Percentiles rank a stretch among this genome's conserved stretches.
Evolutionary conservation across 2,113 vertebrate species (phyloP).

Genomic region (Ginglymostoma cirratum): DNA sequence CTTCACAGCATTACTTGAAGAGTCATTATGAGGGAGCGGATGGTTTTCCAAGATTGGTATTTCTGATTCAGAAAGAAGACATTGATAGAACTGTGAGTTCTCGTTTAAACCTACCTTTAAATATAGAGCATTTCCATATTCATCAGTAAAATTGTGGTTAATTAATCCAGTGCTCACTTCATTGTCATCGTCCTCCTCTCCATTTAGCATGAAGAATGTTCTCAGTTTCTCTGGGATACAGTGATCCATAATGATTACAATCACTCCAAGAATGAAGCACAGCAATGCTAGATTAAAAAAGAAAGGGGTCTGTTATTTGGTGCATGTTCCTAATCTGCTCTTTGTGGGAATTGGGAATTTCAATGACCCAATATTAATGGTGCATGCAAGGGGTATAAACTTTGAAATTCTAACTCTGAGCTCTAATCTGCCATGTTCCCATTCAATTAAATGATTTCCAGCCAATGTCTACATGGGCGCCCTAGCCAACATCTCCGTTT

Average conservation of each 20-base stretch:
- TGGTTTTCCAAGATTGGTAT: too few species aligned
- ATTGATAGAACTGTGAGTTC: not conserved
- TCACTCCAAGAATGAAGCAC: slow-evolving; percentile 64
- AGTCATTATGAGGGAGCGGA: not conserved
- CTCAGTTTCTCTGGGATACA: slow-evolving; percentile 62
- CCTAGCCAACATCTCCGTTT: not conserved
- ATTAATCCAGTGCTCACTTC: slow-evolving; percentile 36
- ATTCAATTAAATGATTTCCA: not conserved
- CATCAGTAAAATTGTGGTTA: not conserved
- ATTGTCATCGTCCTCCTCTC: slow-evolving; percentile 54
- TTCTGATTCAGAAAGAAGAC: not conserved
- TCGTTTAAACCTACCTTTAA: not conserved
- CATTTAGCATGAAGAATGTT: slow-evolving; percentile 63
- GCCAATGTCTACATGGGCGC: not conserved
- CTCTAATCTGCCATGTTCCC: not conserved
- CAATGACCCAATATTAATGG: not conserved
- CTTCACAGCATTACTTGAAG: not conserved
- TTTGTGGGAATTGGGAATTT: not conserved
- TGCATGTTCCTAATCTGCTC: not conserved
- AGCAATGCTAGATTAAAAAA: slow-evolving; percentile 61
- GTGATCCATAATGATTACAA: slow-evolving; percentile 62
- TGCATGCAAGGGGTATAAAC: not conserved
- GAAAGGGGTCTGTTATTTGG: not conserved
- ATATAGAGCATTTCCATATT: not conserved
- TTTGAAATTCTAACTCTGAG: not conserved